phyloP scores from a whole-genome alignment of 2,113 vertebrate genomes.

The Pollachius pollachius region DNA sequence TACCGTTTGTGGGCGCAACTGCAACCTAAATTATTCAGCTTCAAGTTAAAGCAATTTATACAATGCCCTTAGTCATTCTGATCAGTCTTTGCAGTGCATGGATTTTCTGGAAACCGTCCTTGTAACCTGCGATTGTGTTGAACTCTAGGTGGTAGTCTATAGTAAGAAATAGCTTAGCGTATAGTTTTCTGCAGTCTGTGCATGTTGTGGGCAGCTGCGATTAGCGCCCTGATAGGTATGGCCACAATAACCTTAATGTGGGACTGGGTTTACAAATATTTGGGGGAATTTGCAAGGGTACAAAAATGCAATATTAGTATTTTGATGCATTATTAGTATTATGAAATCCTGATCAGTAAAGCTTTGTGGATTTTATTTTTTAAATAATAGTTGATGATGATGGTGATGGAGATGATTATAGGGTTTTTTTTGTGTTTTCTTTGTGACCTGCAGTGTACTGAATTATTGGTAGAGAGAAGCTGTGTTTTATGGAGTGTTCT shows the following conservation, averaged over 20 bases:
- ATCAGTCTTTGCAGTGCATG: slow-evolving; percentile 45
- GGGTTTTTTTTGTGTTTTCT: too few species aligned
- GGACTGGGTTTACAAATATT: too few species aligned
- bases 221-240: background rate
- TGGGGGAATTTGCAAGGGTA: too few species aligned
- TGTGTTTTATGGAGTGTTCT: too few species aligned
- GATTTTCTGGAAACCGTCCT: slow-evolving; percentile 12
- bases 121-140: slow-evolving; percentile 31
- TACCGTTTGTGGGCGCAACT: slow-evolving; percentile 23
- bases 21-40: slow-evolving; percentile 41
- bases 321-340: too few species aligned
- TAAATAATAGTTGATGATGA: too few species aligned
- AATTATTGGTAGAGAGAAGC: too few species aligned
- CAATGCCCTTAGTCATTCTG: slow-evolving; percentile 46
- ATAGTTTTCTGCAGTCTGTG: slow-evolving; percentile 43
- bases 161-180: slow-evolving; percentile 19
- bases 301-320: too few species aligned
- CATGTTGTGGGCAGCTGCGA: slow-evolving; percentile 16
- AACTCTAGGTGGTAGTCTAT: slow-evolving; percentile 43
- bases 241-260: background rate
- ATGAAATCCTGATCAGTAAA: too few species aligned
- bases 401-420: too few species aligned
- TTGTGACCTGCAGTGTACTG: too few species aligned
- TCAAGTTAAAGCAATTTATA: slow-evolving; percentile 40
- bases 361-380: too few species aligned